Percentiles rank a stretch among this genome's conserved stretches.
Evolutionary conservation across 2,113 vertebrate species (phyloP).

Genomic region (Suncus etruscus): DNA sequence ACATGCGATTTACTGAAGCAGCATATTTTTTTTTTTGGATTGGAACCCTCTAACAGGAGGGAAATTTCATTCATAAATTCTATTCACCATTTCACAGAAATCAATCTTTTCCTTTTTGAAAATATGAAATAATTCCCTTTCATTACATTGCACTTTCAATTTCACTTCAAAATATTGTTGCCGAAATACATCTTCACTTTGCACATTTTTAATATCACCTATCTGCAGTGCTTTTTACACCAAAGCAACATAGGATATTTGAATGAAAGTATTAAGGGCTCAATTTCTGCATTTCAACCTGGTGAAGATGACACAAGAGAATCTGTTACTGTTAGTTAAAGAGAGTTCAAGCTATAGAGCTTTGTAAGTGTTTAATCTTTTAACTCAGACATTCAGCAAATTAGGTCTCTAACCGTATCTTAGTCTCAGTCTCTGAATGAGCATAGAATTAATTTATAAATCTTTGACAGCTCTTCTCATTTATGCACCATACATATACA

Average conservation of each 20-base stretch:
- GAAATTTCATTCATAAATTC: constrained; percentile 30
- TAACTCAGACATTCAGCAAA: neutral
- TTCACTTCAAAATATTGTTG: neutral
- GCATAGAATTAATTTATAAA: neutral
- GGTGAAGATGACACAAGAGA: constrained; percentile 42
- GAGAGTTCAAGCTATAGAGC: neutral
- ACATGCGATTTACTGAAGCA: constrained; percentile 8
- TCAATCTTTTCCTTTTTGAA: neutral
- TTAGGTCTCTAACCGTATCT: neutral
- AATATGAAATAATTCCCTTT: constrained; percentile 28
- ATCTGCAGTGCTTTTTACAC: neutral
- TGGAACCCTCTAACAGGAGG: neutral
- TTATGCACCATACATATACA: neutral
- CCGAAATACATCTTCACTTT: neutral
- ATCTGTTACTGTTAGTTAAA: neutral
- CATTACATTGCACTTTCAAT: neutral
- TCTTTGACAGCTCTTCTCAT: neutral
- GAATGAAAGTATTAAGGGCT: constrained; percentile 1
- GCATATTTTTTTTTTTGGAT: constrained; percentile 49
- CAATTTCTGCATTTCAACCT: neutral
- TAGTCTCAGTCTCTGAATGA: neutral
- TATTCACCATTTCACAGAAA: neutral
- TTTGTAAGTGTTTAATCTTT: constrained; percentile 31
- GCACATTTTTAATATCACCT: neutral
- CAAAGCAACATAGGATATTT: neutral